Base-by-base conservation (phyloP, 37 sponge, comb jelly and placozoan species). In the Ephydatia muelleri region DNA sequence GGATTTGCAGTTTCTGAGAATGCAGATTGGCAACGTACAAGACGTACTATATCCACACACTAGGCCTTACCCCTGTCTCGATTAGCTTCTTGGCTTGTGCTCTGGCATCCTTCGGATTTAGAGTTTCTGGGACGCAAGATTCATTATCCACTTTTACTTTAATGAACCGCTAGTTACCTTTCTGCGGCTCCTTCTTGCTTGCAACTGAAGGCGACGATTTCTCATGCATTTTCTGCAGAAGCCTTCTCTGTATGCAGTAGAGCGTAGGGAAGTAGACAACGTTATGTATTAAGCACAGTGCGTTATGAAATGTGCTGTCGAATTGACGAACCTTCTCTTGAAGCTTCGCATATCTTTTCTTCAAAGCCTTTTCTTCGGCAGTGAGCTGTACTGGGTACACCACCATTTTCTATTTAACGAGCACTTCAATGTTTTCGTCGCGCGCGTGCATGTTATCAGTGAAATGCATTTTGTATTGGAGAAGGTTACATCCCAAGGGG, bases 71-170 rank as follows among this genome's bases (percentile, higher is more conserved):
- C 32, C 93, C 93, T 29, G 87, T 65, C 5, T 73, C 76, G 6
- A 93, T 27, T 19, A 93, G 70, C 70, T 86, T 93, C 68, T 81
- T 93, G 21, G 87, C 93, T 29, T 80, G 83, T 49, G 82, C 93
- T 35, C 80, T 89, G 27, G 93, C 93, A 74, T 93, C 93, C 64
- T 89, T 93, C 0, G 93, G 93, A 64, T 79, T 89, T 37, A 89
- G 66, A 25, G 49, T 9, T 30, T 93, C 93, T 93, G 67, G 27
- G 32, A 26, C 28, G 38, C 76, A 78, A 19, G 48, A 40, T 2
- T 6, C 19, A 57, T 57, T 21, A 19, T 19, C 0, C 1, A 57
- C 1, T 14, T 57, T 14, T 11, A 57, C 57, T 21, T 57, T 57
- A 57, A 57, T 1, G 30, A 71, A 32, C 16, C 66, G 16, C n/a